phyloP scores from a whole-genome alignment of 2,113 vertebrate species.

The Myxocyprinus asiaticus region DNA sequence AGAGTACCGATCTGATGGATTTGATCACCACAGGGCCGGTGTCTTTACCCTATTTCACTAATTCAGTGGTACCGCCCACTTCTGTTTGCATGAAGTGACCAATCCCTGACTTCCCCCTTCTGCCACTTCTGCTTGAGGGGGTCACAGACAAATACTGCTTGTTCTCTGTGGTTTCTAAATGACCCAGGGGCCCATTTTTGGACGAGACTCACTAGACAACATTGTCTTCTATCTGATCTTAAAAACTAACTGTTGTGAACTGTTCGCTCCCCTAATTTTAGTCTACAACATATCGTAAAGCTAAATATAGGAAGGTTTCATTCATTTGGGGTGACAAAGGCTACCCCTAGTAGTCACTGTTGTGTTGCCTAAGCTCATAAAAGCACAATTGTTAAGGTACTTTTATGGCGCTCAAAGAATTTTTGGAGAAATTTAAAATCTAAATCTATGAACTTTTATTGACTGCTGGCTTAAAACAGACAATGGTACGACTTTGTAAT shows the following conservation, averaged over 20 bases:
- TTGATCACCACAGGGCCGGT: conserved; percentile 80
- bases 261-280: conserved; percentile 55
- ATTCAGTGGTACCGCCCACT: conserved; percentile 70
- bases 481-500: no score
- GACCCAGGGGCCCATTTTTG: conserved; percentile 70
- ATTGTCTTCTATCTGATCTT: conserved; percentile 52
- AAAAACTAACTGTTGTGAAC: conserved; percentile 60
- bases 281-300: conserved; percentile 43
- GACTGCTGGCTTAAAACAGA: conserved; percentile 27
- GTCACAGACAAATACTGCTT: conserved; percentile 78
- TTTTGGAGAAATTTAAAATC: conserved; percentile 49
- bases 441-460: conserved; percentile 36
- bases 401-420: conserved; percentile 44
- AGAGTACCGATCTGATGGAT: conserved; percentile 75
- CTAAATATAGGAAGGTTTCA: conserved; percentile 41
- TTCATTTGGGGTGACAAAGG: conserved; percentile 34
- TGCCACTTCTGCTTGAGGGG: conserved; percentile 80
- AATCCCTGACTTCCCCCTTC: conserved; percentile 66
- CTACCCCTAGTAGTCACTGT: conserved; percentile 25
- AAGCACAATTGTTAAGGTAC: conserved; percentile 46
- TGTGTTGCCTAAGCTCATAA: conserved; percentile 50
- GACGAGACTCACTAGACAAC: conserved; percentile 60
- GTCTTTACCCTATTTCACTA: conserved; percentile 73
- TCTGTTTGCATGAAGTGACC: conserved; percentile 63
- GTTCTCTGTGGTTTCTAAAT: conserved; percentile 72